phyloP scores from a whole-genome alignment of 1,140 invertebrate species.

The Fragariocoptes setiger region DNA sequence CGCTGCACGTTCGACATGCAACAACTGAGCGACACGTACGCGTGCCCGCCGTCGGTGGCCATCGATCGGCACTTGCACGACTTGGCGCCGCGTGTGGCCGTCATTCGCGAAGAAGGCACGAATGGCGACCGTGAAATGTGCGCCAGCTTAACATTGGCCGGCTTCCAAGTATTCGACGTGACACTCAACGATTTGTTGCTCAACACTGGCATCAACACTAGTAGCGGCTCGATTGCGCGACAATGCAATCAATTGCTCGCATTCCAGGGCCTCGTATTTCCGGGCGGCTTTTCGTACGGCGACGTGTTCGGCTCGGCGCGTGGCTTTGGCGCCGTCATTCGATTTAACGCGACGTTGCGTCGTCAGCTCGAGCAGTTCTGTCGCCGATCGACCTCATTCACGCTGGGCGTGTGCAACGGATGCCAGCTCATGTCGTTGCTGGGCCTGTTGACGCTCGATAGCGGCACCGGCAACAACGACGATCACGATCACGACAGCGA shows the following conservation, averaged over 20 bases:
- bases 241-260: slow-evolving; percentile 32
- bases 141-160: slow-evolving; percentile 55
- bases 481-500: slow-evolving; percentile 4
- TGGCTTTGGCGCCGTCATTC: slow-evolving; percentile 67
- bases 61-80: slow-evolving; percentile 2
- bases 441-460: slow-evolving; percentile 23
- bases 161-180: slow-evolving; percentile 64
- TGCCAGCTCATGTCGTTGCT: slow-evolving; percentile 67
- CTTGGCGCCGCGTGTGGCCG: slow-evolving; percentile 35
- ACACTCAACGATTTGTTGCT: slow-evolving; percentile 57
- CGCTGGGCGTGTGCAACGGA: slow-evolving; percentile 84
- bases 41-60: background rate
- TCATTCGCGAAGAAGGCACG: slow-evolving; percentile 76
- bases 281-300: slow-evolving; percentile 89
- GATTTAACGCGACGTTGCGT: slow-evolving; percentile 30
- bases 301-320: slow-evolving; percentile 86
- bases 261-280: slow-evolving; percentile 68
- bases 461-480: no score
- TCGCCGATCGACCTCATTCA: slow-evolving; percentile 46
- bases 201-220: background rate
- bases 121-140: slow-evolving; percentile 95
- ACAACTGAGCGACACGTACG: no score
- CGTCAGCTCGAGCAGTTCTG: slow-evolving; percentile 40
- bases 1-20: background rate
- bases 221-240: background rate